Base-by-base conservation (phyloP, 1,140 invertebrate genomes). In the Zaprionus davidi region DNA sequence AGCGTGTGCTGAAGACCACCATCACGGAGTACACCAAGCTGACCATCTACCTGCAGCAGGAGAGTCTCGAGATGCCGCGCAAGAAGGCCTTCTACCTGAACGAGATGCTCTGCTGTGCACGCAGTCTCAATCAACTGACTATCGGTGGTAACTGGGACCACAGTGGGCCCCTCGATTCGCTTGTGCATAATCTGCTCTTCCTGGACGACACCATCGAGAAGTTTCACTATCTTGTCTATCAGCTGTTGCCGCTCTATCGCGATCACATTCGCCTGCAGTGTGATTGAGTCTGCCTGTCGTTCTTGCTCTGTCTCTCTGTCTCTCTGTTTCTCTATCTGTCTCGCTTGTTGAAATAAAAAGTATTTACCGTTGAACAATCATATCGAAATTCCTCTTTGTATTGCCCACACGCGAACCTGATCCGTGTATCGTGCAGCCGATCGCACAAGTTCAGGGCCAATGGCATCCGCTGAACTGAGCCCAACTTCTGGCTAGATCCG, bases 71-170 rank as follows among this genome's bases (percentile, higher is more conserved):
- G 34, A 5, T 73, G 64, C 56, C 70, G 1, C 70, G 70, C 49
- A 44, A 57, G 57, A 76, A 67, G 57, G 74, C 74, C 12, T 28
- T 36, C 41, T 76, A 76, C 6, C 26, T 76, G 49, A 3, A 51
- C 28, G 74, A 76, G 63, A 73, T 77, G 74, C 41, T 77, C 12
- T 11, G 57, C 57, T 60, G 46, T 4, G 74, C 74, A 0, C 74
- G 70, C 31, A 46, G 41, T 11, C 26, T 67, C 2, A 22, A 56
- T 2, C 49, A 71, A 22, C 6, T 57, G 38, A 36, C 60, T 0
- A n/a, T 58, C 1, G 34, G 17, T 2, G 53, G 63, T 0, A 3
- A 24, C 20, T 51, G 46, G 46, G 2, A 12, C 0, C 28, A 49
- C 0, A 49, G n/a, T 5, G 41, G 41, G 9, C 53, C 63, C 3